phyloP scores from a whole-genome alignment of 2,797 vertebrate genomes.

The Anguilla anguilla region DNA sequence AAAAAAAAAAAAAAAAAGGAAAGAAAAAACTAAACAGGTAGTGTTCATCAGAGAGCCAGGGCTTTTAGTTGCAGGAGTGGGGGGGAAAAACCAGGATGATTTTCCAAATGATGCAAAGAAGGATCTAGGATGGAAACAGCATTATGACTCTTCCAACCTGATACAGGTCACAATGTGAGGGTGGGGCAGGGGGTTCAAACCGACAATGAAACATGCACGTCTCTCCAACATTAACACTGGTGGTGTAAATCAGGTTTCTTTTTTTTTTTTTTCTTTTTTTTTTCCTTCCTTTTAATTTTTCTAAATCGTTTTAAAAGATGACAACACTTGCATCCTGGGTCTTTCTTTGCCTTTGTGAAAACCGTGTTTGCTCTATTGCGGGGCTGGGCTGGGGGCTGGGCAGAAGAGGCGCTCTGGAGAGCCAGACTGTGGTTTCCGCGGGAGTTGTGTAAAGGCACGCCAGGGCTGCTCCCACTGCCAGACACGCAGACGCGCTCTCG shows the following conservation, averaged over 20 bases:
- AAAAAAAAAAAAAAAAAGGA: conserved; percentile 38
- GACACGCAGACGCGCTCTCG: conserved; percentile 63
- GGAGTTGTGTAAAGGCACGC: conserved; percentile 80
- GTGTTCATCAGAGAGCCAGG: conserved; percentile 71
- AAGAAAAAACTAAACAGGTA: conserved; percentile 50
- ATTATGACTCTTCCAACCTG: conserved; percentile 72
- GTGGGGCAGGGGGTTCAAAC: conserved; percentile 61
- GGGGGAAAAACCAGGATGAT: conserved; percentile 65
- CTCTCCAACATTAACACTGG: conserved; percentile 61
- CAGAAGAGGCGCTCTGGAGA: conserved; percentile 56
- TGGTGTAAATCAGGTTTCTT: conserved; percentile 57
- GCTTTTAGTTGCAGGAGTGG: conserved; percentile 49
- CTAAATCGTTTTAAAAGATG: conserved; percentile 42
- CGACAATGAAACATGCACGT: conserved; percentile 65
- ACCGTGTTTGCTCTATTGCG: conserved; percentile 69
- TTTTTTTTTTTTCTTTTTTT: conserved; percentile 60
- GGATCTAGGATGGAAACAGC: conserved; percentile 61
- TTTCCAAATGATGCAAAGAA: conserved; percentile 71
- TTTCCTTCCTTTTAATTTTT: conserved; percentile 49
- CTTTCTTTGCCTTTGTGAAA: conserved; percentile 73
- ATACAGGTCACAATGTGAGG: conserved; percentile 80
- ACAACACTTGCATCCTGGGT: conserved; percentile 64
- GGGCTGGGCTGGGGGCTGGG: conserved; percentile 41
- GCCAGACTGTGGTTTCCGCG: conserved; percentile 69
- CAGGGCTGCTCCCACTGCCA: conserved; percentile 79